Percentiles rank a stretch among this genome's conserved stretches.
These are phyloP conservation scores for Sula dactylatra DNA, from an alignment of 2,113 vertebrate species.

Conservation along the genomic window DNA sequence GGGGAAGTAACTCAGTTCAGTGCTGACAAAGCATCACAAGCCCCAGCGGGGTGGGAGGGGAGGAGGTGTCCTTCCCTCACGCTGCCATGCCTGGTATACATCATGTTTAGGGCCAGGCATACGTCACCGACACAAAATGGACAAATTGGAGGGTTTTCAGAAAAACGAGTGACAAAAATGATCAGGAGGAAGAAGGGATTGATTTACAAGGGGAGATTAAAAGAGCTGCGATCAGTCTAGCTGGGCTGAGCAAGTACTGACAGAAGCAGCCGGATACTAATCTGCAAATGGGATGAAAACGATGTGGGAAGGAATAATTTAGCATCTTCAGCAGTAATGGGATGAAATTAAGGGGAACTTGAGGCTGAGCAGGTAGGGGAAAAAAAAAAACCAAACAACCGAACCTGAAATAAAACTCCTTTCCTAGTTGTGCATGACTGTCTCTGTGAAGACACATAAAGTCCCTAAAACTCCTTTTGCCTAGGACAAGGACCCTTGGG, in stretches of 20 bases:
- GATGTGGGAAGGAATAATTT: background rate
- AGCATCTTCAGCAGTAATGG: background rate
- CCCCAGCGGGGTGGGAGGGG: slow-evolving; percentile 60
- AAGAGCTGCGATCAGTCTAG: background rate
- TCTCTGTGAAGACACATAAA: background rate
- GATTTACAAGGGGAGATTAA: slow-evolving; percentile 51
- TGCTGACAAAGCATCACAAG: slow-evolving; percentile 69
- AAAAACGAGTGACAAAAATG: slow-evolving; percentile 42
- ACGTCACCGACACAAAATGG: slow-evolving; percentile 46
- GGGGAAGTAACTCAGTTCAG: slow-evolving; percentile 68
- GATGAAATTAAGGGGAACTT: background rate
- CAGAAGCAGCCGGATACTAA: slow-evolving; percentile 19
- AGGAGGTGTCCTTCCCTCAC: slow-evolving; percentile 63
- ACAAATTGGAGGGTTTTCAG: slow-evolving; percentile 65
- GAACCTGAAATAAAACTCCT: background rate
- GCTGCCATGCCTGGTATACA: slow-evolving; percentile 61
- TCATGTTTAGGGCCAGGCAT: slow-evolving; percentile 65
- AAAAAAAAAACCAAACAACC: background rate
- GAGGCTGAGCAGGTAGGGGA: background rate
- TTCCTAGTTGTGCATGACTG: background rate
- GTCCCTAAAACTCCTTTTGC: background rate
- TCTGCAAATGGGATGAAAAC: slow-evolving; percentile 49
- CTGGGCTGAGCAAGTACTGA: slow-evolving; percentile 12
- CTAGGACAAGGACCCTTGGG: background rate
- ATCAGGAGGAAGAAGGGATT: slow-evolving; percentile 32